phyloP scores from a whole-genome alignment of 2,888 invertebrate genomes.

The Vanessa cardui region DNA sequence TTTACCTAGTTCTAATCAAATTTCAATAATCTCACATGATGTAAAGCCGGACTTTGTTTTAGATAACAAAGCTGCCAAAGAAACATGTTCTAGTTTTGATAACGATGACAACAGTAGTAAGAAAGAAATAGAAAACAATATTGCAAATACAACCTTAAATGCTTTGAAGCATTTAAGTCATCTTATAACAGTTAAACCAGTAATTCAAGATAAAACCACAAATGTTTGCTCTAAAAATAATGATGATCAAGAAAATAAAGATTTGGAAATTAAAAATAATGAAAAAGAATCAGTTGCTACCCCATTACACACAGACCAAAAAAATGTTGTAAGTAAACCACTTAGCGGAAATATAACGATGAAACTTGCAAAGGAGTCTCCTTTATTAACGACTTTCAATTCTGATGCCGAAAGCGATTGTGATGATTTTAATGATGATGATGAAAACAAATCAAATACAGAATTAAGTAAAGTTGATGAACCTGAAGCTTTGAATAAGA shows the following conservation, averaged over 20 bases:
- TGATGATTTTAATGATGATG: constrained; percentile 31
- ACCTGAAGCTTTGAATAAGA: constrained; percentile 25
- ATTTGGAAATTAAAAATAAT: not conserved
- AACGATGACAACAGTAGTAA: constrained; percentile 6
- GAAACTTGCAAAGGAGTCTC: constrained; percentile 48
- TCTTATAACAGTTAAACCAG: constrained; percentile 62
- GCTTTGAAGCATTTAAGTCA: constrained; percentile 63
- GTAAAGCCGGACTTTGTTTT: not conserved
- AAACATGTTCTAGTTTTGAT: constrained; percentile 1
- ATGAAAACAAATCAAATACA: constrained; percentile 28
- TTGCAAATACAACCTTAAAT: constrained; percentile 47
- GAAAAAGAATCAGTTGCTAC: constrained; percentile 15
- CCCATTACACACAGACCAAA: constrained; percentile 27
- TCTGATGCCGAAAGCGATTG: constrained; percentile 37
- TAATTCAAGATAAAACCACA: constrained; percentile 43
- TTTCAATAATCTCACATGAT: not conserved
- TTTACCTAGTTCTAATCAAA: not conserved
- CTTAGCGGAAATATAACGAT: constrained; percentile 56
- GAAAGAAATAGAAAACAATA: constrained; percentile 30
- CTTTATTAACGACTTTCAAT: constrained; percentile 30
- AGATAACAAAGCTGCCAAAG: constrained; percentile 3
- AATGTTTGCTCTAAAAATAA: constrained; percentile 27
- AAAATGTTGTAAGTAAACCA: constrained; percentile 47
- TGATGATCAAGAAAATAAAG: constrained; percentile 21
- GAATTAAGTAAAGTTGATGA: constrained; percentile 28